Evolutionary conservation across 2,797 vertebrate genomes (phyloP), one percentile per base, ranked within the genome.

Genomic region (Oryzias dopingdopingensis): DNA sequence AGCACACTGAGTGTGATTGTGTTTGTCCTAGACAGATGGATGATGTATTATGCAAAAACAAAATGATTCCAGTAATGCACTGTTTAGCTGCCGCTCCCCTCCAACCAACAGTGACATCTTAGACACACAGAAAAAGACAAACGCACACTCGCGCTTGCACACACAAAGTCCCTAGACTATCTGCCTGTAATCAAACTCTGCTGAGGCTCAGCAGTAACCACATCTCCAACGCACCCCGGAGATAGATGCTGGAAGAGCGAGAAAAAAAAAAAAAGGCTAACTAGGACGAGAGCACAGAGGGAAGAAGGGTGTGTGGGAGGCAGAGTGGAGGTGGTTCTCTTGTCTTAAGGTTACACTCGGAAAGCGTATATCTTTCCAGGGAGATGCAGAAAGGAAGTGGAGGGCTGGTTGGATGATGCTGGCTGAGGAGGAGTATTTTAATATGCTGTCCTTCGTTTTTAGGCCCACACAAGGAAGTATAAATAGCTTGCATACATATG

Each of bases 1-100:
- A 56, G 52, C 47, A 29, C 60, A 56, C 41, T 49, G 57, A 55
- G 59, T 67, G 58, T 51, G 37, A 58, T 64, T 60, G 55, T 76
- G 63, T 67, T 48, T 60, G 59, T 72, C 43, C 80, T 79, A 87
- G 85, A 87, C 91, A 90, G 89, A 91, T 91, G 89, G 89, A 84
- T 84, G 80, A 89, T 90, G 82, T 84, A 89, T 91, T 89, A 91
- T 91, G 89, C 88, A 91, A 91, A 37, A 89, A 87, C 83, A 89
- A 86, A 90, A 84, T 88, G 76, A 89, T 91, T 86, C 85, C 71
- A 74, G 86, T 90, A 85, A 88, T 88, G 86, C 84, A 80, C 85
- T 85, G 82, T 88, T 90, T 89, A 88, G 82, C 85, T 70, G 73
- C 32, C 65, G 50, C 55, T 65, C 13, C 15, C 42, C 49, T 63